Base-by-base conservation (phyloP, 2,888 invertebrate species). In the Prenolepis imparis region DNA sequence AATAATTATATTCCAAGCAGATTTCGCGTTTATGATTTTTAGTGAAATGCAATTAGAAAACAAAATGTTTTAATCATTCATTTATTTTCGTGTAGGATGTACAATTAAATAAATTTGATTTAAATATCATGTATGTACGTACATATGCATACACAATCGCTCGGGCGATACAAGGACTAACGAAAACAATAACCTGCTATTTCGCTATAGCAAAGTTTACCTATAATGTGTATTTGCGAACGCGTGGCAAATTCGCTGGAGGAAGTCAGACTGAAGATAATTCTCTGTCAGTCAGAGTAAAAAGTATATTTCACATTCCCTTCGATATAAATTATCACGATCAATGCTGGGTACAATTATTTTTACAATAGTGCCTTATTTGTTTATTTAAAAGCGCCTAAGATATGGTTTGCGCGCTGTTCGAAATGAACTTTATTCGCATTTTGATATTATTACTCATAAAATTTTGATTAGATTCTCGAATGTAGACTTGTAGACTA, bases 381-480 rank as follows among this genome's bases (percentile, higher is more conserved):
- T 86, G 77, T 75, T 75, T 80, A 41, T 84, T 82, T 81, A 48
- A 75, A 72, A 87, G 73, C 64, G 74, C 61, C 77, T 91, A 90
- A 89, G 86, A 80, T 90, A 63, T 80, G 66, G 86, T 74, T 78
- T 77, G 88, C 81, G 66, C 81, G 86, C 89, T 55, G 84, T 75
- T 83, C 89, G 89, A 81, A 86, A 83, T 78, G 77, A 89, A 87
- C 24, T 48, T 84, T 18, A 84, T 83, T 86, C 87, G 68, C 74
- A 82, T 77, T 66, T 66, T 66, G 12, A 66, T 41, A 21, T 41
- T 28, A 21, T 41, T 28, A 15, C 8, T 59, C 15, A 15, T 57
- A 59, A 59, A 5, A 59, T 5, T 8, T 8, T 52, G 8, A 52
- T 1, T 52, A 52, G 8, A 52, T 52, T 6, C 8, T 52, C n/a